Base-by-base conservation (phyloP, 2,113 vertebrate species). In the Phainopepla nitens region DNA sequence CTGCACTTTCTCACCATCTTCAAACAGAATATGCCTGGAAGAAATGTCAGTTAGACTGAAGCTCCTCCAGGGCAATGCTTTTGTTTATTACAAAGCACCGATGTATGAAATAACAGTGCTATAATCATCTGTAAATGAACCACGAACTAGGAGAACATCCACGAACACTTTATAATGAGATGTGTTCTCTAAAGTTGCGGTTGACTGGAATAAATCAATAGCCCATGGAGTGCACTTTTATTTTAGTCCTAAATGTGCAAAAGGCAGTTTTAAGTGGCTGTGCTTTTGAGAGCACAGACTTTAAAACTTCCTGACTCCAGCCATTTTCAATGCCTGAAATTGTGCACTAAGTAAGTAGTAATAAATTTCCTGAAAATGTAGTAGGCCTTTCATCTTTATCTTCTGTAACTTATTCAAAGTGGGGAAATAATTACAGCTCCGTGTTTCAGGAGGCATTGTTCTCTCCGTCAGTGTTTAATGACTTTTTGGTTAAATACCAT, bases 91-190 rank as follows among this genome's bases (percentile, higher is more conserved):
- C 14, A 4, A 69, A 91, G 90, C 87, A 77, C 58, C 13, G 82
- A 57, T 79, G 75, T 90, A 91, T 91, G 87, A 94, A 95, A 82
- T 88, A 90, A 69, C 77, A 80, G 87, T 54, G 85, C 79, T 88
- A 29, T 91, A 96, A 86, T 96, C 21, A 85, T 81, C 91, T 82
- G 54, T 90, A 96, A 95, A 90, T 81, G 93, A 97, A 58, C 90
- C 84, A 86, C 29, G 0, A 91, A 44, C 62, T 24, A 62, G 78
- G 84, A 77, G 94, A 93, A 77, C 75, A 77, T 95, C 85, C 62
- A 88, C 1, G 5, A 90, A 75, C 62, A 4, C 86, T 87, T 77
- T 76, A 47, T 89, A 72, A 93, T 57, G 75, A 69, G 78, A 57
- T 62, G 35, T 62, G n/a, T 90, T 86, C 68, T 83, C 60, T 80